Evolutionary conservation across 2,888 invertebrate genomes (phyloP), one percentile per base, ranked within the genome.

Genomic region (Lycaena phlaeas): DNA sequence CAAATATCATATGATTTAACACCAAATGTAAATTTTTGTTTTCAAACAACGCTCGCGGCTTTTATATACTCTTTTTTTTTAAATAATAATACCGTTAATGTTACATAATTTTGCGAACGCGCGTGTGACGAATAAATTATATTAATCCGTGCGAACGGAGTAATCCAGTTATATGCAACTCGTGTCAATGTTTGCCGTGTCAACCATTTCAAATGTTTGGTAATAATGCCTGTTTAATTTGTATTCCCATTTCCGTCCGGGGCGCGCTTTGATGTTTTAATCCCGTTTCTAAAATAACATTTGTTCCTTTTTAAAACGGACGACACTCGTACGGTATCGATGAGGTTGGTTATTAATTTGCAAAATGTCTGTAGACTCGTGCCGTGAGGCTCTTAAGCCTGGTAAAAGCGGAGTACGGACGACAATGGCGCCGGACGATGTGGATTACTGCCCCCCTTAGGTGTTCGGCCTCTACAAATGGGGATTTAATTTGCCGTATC

Each of bases 401-500:
- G 68, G 55, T 60, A 59, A 26, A 61, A 60, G 66, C 61, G 57
- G 54, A 60, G 60, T 57, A 59, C 52, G 62, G 57, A 55, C 61
- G 64, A 78, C 75, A 79, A 77, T 76, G 64, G 65, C 54, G 58
- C 61, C 62, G 57, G 60, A 57, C 60, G 61, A 61, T 66, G 52
- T 67, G 77, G 77, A 79, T 77, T 78, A 78, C 68, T 57, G 57
- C 54, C 43, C 56, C 60, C 65, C 61, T 60, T 63, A 67, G 67
- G 69, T 69, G 64, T 60, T 54, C 60, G 14, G 39, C 39, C 63
- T 61, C 59, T 62, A 67, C 68, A 71, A 72, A 75, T 73, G 73
- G 71, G 69, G 72, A 68, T 74, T 76, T 78, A 77, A 77, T 77
- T 79, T 75, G 64, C 73, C 65, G 70, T 68, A 65, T 68, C 68